These are phyloP conservation scores for Apocrypta bakeri DNA, from an alignment of 1,140 invertebrate species.

Conservation along the genomic window DNA sequence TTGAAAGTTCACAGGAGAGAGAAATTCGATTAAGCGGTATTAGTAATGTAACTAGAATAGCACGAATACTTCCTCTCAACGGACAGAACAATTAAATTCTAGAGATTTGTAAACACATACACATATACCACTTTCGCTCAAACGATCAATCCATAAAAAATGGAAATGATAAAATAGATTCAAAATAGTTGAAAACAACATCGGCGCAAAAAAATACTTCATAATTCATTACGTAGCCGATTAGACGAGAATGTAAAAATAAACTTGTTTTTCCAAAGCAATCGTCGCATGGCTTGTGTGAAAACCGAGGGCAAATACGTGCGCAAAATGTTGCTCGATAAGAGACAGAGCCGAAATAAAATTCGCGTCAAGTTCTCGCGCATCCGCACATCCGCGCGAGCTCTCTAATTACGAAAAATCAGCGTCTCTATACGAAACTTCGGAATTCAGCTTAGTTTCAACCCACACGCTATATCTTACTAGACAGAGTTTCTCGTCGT, in stretches of 20 bases:
- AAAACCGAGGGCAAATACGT: neutral
- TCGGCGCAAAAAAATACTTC: no score
- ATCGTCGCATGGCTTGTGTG: neutral
- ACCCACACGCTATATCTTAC: neutral
- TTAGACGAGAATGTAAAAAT: neutral
- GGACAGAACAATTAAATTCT: no score
- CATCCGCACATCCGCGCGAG: neutral
- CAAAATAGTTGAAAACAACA: no score
- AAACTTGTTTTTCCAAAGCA: neutral
- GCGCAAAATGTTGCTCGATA: neutral
- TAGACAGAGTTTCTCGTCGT: neutral
- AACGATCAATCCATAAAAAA: no score
- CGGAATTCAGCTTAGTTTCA: neutral
- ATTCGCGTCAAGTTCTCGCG: neutral
- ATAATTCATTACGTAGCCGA: no score
- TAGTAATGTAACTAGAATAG: no score
- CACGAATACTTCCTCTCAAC: no score
- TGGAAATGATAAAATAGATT: no score
- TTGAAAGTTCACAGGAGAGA: no score
- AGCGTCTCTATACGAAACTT: neutral
- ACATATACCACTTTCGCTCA: no score
- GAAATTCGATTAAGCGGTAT: no score
- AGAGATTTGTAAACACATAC: no score
- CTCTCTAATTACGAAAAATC: neutral
- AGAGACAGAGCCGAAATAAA: neutral